phyloP scores from a whole-genome alignment of 1,140 invertebrate species.

The Steinernema khuongi region DNA sequence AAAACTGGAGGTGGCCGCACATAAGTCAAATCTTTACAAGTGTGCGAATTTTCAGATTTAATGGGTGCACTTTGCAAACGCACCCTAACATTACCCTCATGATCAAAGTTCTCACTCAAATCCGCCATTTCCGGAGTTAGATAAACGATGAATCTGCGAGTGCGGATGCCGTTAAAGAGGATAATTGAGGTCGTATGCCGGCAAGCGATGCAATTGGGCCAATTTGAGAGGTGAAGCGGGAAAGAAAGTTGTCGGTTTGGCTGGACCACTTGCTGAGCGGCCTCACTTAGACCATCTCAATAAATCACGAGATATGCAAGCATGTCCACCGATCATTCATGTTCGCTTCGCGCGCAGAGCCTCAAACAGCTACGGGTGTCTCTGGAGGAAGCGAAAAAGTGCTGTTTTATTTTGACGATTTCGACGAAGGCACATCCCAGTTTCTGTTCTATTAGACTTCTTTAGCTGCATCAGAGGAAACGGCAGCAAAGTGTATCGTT shows the following conservation, averaged over 20 bases:
- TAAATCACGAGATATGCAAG: background rate
- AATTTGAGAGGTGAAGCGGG: background rate
- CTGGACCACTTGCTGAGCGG: background rate
- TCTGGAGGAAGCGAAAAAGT: background rate
- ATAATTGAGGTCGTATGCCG: background rate
- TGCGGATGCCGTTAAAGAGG: background rate
- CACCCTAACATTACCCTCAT: too few species aligned
- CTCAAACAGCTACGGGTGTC: background rate
- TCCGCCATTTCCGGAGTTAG: too few species aligned
- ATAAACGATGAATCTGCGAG: too few species aligned
- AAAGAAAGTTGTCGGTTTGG: background rate
- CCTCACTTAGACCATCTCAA: background rate
- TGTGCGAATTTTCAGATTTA: too few species aligned
- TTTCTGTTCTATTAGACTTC: conserved; percentile 11
- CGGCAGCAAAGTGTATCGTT: background rate
- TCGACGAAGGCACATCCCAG: background rate
- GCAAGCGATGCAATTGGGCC: background rate
- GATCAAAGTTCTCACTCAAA: too few species aligned
- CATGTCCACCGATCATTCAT: conserved; percentile 7
- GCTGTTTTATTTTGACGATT: background rate
- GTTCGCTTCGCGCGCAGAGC: background rate
- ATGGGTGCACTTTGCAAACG: too few species aligned
- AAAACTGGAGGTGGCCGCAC: too few species aligned
- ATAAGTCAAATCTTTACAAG: too few species aligned
- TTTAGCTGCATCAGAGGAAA: background rate